These are phyloP conservation scores for Bos javanicus DNA, from an alignment of 2,113 vertebrate species.

Conservation along the genomic window DNA sequence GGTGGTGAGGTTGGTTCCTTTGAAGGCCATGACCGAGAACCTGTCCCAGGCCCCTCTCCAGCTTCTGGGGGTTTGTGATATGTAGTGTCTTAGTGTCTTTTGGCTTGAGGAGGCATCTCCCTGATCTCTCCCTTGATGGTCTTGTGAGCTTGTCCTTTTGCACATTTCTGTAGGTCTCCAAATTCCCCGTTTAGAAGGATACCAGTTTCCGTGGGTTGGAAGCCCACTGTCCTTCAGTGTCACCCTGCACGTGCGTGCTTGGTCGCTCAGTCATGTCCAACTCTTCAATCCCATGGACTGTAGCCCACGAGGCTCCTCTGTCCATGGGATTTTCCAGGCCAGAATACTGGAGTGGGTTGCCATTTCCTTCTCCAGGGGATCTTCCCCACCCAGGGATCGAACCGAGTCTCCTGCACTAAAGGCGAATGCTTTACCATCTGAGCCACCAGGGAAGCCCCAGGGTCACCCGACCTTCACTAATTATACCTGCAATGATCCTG, in stretches of 20 bases:
- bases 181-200: neutral
- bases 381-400: neutral
- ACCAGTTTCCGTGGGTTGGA: neutral
- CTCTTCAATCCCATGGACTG: neutral
- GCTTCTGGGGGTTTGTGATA: too few species aligned
- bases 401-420: neutral
- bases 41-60: too few species aligned
- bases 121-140: neutral
- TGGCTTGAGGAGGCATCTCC: neutral
- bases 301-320: neutral
- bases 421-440: neutral
- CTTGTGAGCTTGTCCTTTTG: rapidly evolving
- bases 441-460: neutral
- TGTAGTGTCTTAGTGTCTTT: neutral
- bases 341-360: neutral
- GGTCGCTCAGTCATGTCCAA: neutral
- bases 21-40: neutral
- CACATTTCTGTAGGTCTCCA: neutral
- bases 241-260: neutral
- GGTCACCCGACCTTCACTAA: neutral
- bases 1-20: neutral
- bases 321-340: neutral
- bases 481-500: neutral
- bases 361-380: neutral
- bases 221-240: neutral